A percentile compares a stretch with the other conserved stretches of the same genome.
Evolutionary conservation across 2,113 vertebrate species (phyloP).

Genomic region (Cryptotis parvus): DNA sequence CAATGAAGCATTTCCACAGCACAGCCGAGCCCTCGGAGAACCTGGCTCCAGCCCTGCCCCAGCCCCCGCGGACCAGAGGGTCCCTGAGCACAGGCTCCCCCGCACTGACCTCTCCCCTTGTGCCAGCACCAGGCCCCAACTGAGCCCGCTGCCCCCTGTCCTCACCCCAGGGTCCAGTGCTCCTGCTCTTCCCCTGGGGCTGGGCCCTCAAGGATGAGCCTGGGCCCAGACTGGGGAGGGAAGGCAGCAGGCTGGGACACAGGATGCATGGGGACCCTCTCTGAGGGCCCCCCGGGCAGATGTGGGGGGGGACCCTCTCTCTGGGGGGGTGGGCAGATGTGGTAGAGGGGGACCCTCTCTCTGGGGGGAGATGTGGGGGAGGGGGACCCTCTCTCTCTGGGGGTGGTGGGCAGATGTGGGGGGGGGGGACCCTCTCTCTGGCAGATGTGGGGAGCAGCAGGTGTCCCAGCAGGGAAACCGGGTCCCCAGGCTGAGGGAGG

Average conservation of each 20-base stretch:
- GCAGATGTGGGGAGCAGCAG: neutral
- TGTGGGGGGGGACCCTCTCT: too few species aligned
- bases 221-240: neutral
- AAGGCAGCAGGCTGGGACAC: neutral
- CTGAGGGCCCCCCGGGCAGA: too few species aligned
- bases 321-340: too few species aligned
- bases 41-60: too few species aligned
- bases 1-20: neutral
- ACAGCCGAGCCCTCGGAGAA: too few species aligned
- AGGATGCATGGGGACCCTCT: neutral
- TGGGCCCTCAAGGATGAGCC: neutral
- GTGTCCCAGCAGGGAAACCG: neutral
- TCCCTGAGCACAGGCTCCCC: too few species aligned
- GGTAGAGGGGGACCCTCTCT: neutral
- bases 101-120: neutral
- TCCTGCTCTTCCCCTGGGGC: neutral
- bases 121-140: neutral
- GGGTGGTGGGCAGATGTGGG: too few species aligned
- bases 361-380: too few species aligned
- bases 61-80: too few species aligned
- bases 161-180: neutral
- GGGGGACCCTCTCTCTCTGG: neutral
- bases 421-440: neutral
- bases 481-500: conserved; percentile 32
- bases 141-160: neutral